These are phyloP conservation scores for Spinus olivaceus DNA, from an alignment of 2,797 vertebrate species.

Conservation along the genomic window DNA sequence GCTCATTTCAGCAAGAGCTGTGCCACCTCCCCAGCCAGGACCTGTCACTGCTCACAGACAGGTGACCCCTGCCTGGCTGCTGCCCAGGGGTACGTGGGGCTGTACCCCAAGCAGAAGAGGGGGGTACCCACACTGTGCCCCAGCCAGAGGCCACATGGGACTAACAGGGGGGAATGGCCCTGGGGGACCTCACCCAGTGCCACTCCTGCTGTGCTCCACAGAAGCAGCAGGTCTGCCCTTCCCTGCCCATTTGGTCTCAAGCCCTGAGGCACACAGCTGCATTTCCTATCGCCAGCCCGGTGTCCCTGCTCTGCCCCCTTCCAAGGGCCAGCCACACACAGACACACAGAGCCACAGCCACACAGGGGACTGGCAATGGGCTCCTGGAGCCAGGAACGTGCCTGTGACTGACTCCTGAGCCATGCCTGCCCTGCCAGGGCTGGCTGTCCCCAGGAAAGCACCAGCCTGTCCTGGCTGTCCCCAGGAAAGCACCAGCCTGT, in stretches of 20 bases:
- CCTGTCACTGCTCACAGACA: rapidly evolving
- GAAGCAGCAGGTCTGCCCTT: neutral
- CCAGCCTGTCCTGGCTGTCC: neutral
- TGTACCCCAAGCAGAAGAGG: neutral
- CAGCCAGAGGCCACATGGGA: neutral
- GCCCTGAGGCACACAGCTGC: rapidly evolving
- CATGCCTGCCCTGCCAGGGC: neutral
- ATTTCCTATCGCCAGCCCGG: rapidly evolving
- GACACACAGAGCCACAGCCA: neutral
- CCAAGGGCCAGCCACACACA: neutral
- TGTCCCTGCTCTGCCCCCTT: neutral
- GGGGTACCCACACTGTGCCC: neutral
- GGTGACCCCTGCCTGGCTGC: neutral
- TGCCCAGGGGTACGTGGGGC: neutral
- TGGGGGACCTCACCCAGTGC: neutral
- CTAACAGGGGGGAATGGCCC: neutral
- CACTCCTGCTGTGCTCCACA: neutral
- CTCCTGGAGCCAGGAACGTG: neutral
- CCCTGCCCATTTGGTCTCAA: neutral
- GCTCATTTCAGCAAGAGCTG: neutral
- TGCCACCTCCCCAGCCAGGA: neutral
- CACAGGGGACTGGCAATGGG: neutral
- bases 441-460: neutral
- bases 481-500: neutral
- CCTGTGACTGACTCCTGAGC: neutral